Evolutionary conservation across 2,888 invertebrate species (phyloP).

Genomic region (Luperina nickerlii): DNA sequence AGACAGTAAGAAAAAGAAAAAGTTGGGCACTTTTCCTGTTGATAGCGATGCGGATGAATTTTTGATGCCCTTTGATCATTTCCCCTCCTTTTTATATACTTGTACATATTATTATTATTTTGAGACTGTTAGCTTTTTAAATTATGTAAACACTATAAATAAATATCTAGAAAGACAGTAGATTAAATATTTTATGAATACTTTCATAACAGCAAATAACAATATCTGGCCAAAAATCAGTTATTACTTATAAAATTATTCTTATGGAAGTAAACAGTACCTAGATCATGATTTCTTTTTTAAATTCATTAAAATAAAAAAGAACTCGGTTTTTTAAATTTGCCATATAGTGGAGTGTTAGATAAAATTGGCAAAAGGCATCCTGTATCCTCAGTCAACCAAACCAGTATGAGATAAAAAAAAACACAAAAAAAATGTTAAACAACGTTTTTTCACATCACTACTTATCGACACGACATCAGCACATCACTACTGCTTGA

Average conservation of each 20-base stretch:
- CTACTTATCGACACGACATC: constrained; percentile 65
- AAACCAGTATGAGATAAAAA: background rate
- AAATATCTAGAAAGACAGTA: too few species aligned
- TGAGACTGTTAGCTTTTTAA: too few species aligned
- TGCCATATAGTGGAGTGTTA: rapidly evolving
- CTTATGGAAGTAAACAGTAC: background rate
- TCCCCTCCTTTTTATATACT: too few species aligned
- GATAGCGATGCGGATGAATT: too few species aligned
- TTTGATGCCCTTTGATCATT: too few species aligned
- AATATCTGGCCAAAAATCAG: background rate
- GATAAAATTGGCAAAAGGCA: background rate
- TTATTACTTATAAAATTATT: background rate
- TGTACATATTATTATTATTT: too few species aligned
- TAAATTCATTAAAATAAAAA: background rate
- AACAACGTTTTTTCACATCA: constrained; percentile 52
- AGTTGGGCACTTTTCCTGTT: too few species aligned
- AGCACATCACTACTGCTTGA: constrained; percentile 79
- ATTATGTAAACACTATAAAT: too few species aligned
- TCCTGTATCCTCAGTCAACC: background rate
- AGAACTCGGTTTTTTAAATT: too few species aligned
- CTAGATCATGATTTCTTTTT: background rate
- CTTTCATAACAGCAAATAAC: background rate
- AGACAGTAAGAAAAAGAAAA: too few species aligned
- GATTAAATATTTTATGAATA: background rate
- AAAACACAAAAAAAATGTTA: background rate